phyloP scores from a whole-genome alignment of 1,140 invertebrate species.

The Odontomachus brunneus region DNA sequence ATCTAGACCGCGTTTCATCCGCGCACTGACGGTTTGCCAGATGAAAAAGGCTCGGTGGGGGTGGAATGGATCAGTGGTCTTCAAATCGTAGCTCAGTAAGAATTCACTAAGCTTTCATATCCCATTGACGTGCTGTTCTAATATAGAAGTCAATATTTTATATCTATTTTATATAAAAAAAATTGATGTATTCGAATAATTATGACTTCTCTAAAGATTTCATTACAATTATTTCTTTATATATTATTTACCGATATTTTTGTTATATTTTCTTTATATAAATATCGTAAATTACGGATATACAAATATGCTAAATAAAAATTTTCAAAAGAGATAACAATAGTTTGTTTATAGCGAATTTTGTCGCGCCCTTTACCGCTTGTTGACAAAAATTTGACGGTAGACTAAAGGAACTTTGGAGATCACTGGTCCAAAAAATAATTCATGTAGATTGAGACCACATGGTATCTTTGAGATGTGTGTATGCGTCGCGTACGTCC shows the following conservation, averaged over 20 bases:
- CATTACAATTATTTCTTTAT: not conserved
- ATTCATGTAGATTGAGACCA: slow-evolving; percentile 43
- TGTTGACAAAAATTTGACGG: not conserved
- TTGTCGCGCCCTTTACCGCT: not conserved
- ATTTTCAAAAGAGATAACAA: not conserved
- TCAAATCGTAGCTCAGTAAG: slow-evolving; percentile 17
- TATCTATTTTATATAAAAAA: no score
- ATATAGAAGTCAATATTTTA: no score
- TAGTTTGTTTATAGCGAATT: not conserved
- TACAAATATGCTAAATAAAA: slow-evolving; percentile 2
- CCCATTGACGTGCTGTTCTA: no score
- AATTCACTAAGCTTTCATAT: no score
- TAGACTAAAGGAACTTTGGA: not conserved
- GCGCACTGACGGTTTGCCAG: slow-evolving; percentile 40
- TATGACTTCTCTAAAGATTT: not conserved
- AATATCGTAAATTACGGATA: not conserved
- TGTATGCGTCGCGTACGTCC: not conserved
- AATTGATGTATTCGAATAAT: no score
- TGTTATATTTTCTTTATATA: not conserved
- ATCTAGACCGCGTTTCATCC: slow-evolving; percentile 65
- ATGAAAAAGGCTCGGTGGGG: slow-evolving; percentile 54
- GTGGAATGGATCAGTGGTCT: slow-evolving; percentile 54
- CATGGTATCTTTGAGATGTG: slow-evolving; percentile 46
- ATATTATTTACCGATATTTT: not conserved
- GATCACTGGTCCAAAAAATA: slow-evolving; percentile 53